Evolutionary conservation across 2,888 invertebrate species (phyloP).

Genomic region (Macaria liturata): DNA sequence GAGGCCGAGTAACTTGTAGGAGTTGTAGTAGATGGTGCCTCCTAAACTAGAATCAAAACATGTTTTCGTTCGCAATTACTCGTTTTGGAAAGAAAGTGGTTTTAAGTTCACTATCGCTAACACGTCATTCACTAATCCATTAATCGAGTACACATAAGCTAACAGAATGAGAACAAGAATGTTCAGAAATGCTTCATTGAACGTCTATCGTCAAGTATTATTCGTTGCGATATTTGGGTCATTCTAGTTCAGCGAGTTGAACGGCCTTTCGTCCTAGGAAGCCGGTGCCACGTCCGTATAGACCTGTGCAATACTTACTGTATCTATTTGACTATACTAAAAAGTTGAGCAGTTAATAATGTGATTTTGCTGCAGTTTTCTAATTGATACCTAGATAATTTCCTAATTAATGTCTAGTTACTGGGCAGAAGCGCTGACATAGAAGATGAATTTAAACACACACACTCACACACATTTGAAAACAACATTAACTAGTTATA

Average conservation of each 20-base stretch:
- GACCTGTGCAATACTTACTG: constrained; percentile 35
- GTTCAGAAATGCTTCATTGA: constrained; percentile 5
- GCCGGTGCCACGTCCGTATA: constrained; percentile 50
- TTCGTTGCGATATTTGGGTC: constrained; percentile 70
- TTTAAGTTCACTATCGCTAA: constrained; percentile 8
- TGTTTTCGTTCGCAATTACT: constrained; percentile 8
- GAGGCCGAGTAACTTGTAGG: background rate
- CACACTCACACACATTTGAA: no score
- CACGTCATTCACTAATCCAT: constrained; percentile 6
- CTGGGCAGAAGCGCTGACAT: no score
- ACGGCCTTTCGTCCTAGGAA: constrained; percentile 65
- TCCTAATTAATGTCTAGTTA: no score
- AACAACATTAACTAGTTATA: no score
- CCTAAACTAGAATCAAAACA: constrained; percentile 7
- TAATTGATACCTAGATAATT: no score
- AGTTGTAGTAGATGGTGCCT: background rate
- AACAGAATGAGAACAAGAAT: background rate
- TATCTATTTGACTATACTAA: background rate
- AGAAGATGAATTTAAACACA: no score
- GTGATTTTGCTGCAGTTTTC: no score
- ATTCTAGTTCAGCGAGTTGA: constrained; percentile 71
- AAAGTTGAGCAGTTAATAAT: no score
- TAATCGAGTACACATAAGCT: constrained; percentile 8
- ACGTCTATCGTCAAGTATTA: constrained; percentile 40
- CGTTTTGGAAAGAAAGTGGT: constrained; percentile 22